Percentiles rank a stretch among this genome's conserved stretches.
Evolutionary conservation across 2,797 vertebrate genomes (phyloP).

Genomic region (Mormyrus hasselquistii): DNA sequence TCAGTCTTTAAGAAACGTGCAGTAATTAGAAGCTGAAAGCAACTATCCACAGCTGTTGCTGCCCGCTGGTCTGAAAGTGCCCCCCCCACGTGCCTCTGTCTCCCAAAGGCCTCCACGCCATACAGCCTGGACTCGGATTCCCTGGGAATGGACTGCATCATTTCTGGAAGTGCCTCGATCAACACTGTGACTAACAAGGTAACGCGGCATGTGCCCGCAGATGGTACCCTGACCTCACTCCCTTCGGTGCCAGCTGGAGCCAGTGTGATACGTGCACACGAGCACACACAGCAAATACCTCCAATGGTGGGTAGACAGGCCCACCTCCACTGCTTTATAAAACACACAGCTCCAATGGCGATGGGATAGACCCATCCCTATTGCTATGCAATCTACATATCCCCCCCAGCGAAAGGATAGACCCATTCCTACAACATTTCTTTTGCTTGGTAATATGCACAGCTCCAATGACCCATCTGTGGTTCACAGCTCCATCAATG

Average conservation of each 20-base stretch:
- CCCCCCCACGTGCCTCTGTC: neutral
- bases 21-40: neutral
- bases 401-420: neutral
- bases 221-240: conserved; percentile 61
- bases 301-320: neutral
- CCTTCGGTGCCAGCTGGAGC: conserved; percentile 45
- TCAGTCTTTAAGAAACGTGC: neutral
- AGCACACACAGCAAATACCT: neutral
- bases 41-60: conserved; percentile 22
- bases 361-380: neutral
- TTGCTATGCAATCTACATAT: neutral
- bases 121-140: conserved; percentile 90
- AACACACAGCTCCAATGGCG: neutral
- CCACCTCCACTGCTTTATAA: neutral
- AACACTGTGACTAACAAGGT: conserved; percentile 98
- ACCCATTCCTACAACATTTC: neutral
- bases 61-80: neutral
- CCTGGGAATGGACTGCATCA: conserved; percentile 94
- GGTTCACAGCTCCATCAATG: neutral
- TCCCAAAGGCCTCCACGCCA: conserved; percentile 77
- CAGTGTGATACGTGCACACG: conserved; percentile 9
- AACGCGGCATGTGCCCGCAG: conserved; percentile 47
- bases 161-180: conserved; percentile 95
- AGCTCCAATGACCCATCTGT: neutral
- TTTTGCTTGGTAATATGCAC: neutral